phyloP scores from a whole-genome alignment of 1,140 invertebrate genomes.

The Bombus confusus region DNA sequence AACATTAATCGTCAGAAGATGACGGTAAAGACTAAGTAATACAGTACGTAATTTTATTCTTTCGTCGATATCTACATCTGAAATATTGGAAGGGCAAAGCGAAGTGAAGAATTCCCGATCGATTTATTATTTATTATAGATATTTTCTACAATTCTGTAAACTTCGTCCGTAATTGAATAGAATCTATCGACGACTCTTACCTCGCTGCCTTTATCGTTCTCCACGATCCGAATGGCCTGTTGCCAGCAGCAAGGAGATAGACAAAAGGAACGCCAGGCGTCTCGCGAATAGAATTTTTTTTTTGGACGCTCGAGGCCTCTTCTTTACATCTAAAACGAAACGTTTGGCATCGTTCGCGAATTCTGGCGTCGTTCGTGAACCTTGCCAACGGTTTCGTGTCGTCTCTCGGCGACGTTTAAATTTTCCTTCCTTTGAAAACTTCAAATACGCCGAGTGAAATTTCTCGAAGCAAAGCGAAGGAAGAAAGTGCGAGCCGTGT shows the following conservation, averaged over 20 bases:
- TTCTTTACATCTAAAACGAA: neutral
- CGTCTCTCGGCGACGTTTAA: neutral
- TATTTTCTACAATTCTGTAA: no score
- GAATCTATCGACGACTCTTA: neutral
- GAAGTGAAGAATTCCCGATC: no score
- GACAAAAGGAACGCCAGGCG: neutral
- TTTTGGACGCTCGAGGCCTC: neutral
- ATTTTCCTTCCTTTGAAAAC: neutral
- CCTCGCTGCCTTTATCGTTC: neutral
- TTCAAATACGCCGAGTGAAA: neutral
- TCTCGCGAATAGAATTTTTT: constrained; percentile 6
- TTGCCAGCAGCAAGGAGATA: constrained; percentile 6
- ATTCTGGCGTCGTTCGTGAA: neutral
- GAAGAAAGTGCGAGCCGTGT: neutral
- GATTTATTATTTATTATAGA: no score
- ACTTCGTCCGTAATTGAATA: neutral
- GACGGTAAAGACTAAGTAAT: no score
- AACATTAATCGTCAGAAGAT: neutral
- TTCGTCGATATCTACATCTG: neutral
- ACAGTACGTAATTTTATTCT: neutral
- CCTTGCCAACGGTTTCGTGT: neutral
- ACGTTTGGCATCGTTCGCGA: constrained; percentile 28
- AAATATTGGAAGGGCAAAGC: no score
- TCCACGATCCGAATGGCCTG: constrained; percentile 7
- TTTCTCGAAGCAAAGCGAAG: neutral